Evolutionary conservation across 2,888 invertebrate species (phyloP).

Genomic region (Leptinotarsa haldemani): DNA sequence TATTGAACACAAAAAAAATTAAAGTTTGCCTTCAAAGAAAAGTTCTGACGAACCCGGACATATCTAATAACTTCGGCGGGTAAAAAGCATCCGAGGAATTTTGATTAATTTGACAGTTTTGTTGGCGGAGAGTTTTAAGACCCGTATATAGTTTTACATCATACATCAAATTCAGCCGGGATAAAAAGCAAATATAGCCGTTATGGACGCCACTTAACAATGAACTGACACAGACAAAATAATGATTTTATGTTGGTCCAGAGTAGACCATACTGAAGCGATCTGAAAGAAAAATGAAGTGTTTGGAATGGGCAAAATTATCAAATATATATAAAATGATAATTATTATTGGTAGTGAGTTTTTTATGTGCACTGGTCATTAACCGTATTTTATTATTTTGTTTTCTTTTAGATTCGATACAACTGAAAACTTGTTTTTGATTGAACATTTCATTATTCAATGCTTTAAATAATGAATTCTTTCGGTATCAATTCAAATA

Average conservation of each 20-base stretch:
- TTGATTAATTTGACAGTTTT: constrained; percentile 62
- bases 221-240: constrained; percentile 36
- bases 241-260: constrained; percentile 16
- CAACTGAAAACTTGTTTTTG: too few relatives aligned
- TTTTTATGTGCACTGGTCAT: too few relatives aligned
- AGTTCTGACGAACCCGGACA: constrained; percentile 44
- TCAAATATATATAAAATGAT: background rate
- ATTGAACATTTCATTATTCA: too few relatives aligned
- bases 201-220: constrained; percentile 60
- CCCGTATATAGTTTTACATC: constrained; percentile 58
- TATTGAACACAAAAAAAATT: constrained; percentile 40
- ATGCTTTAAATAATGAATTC: too few relatives aligned
- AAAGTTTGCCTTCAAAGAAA: constrained; percentile 41
- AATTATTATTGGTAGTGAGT: too few relatives aligned
- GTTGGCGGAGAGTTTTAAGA: constrained; percentile 58
- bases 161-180: constrained; percentile 59
- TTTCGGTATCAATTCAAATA: too few relatives aligned
- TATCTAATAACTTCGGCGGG: constrained; percentile 57
- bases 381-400: background rate
- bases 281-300: background rate
- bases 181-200: constrained; percentile 60
- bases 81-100: constrained; percentile 55
- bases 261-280: background rate
- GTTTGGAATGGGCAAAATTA: background rate
- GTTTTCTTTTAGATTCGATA: too few relatives aligned